Conservation (phyloP, 2,888 invertebrate species). For the Fragum fragum region DNA sequence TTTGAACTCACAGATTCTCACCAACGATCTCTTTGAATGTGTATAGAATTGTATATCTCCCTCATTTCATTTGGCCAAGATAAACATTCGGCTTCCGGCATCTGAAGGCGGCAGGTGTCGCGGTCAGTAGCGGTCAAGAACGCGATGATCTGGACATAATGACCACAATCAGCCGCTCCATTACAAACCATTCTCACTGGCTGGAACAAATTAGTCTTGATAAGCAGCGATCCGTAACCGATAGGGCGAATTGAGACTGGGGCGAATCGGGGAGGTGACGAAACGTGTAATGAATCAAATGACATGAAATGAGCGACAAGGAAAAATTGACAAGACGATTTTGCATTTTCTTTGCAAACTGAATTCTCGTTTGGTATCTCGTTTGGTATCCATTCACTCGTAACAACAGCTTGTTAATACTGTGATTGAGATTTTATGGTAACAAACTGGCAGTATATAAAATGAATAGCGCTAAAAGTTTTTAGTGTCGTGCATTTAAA, state of each 20-base stretch:
- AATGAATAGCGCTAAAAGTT: no score
- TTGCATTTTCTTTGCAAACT: no score
- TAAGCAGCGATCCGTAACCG: constrained; percentile 57
- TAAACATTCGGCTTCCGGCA: constrained; percentile 25
- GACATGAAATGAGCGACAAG: constrained; percentile 22
- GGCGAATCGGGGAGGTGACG: constrained; percentile 11
- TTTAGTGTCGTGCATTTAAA: no score
- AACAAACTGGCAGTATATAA: no score
- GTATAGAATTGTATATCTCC: not conserved
- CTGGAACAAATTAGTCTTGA: constrained; percentile 68
- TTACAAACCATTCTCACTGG: constrained; percentile 60
- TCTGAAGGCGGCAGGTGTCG: constrained; percentile 21
- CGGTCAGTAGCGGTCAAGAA: constrained; percentile 49
- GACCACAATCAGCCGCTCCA: constrained; percentile 58
- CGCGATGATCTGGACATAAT: constrained; percentile 57
- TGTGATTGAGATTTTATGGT: no score
- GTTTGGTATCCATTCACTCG: no score
- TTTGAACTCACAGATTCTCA: no score
- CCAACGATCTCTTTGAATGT: no score
- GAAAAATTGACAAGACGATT: not conserved
- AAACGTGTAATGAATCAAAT: constrained; percentile 17
- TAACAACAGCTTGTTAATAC: no score
- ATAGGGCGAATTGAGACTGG: constrained; percentile 15
- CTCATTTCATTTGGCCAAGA: constrained; percentile 9
- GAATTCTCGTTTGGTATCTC: no score